Evolutionary conservation across 2,888 invertebrate species (phyloP).

Genomic region (Aricia artaxerxes): DNA sequence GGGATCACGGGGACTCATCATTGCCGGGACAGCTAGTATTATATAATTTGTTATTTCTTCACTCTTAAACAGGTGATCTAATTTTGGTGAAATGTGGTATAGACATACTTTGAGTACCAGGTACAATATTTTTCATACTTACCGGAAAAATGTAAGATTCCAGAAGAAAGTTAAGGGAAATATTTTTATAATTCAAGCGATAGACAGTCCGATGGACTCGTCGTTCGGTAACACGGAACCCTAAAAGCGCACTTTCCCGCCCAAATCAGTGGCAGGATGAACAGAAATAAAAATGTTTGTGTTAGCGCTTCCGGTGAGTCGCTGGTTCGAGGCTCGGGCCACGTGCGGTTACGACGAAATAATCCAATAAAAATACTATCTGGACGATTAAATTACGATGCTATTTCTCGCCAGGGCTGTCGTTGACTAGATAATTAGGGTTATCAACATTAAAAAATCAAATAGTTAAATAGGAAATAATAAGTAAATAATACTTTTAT

Average conservation of each 20-base stretch:
- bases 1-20: too few relatives aligned
- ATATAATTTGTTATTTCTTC: too few relatives aligned
- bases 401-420: neutral
- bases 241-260: conserved; percentile 31
- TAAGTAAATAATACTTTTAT: too few relatives aligned
- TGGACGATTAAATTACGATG: conserved; percentile 61
- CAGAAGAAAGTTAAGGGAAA: too few relatives aligned
- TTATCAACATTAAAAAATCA: neutral
- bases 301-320: conserved; percentile 74
- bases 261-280: conserved; percentile 54
- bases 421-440: neutral
- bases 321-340: conserved; percentile 66
- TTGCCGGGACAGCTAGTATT: too few relatives aligned
- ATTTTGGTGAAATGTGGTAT: too few relatives aligned
- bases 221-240: neutral
- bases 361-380: conserved; percentile 74
- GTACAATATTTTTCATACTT: too few relatives aligned
- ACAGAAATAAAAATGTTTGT: conserved; percentile 80
- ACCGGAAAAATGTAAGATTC: too few relatives aligned
- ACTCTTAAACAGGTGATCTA: too few relatives aligned
- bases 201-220: neutral
- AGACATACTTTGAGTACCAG: too few relatives aligned
- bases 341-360: conserved; percentile 75
- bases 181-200: too few relatives aligned
- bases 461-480: too few relatives aligned